Percentiles rank a stretch among this genome's conserved stretches.
Conservation (phyloP, 2,888 invertebrate species). For the Leptothorax acervorum region DNA sequence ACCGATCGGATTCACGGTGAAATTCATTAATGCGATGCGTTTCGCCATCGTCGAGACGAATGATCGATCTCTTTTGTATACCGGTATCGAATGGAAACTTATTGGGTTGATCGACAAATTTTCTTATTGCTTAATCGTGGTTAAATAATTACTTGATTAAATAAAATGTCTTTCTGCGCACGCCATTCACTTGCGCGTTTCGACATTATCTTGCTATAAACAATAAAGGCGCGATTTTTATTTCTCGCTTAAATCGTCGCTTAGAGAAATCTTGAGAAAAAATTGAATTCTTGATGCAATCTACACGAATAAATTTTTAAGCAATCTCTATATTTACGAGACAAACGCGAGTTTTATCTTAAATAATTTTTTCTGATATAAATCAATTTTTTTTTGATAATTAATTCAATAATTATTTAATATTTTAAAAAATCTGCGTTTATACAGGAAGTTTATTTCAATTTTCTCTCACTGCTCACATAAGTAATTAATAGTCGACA, state of each 20-base stretch:
- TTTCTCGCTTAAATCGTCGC: background rate
- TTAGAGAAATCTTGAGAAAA: background rate
- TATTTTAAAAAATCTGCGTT: background rate
- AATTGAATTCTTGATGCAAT: background rate
- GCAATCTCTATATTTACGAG: background rate
- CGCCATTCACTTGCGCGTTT: background rate
- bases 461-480: background rate
- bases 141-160: background rate
- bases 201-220: background rate
- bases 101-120: background rate
- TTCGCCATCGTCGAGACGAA: conserved; percentile 42
- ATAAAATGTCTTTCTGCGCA: background rate
- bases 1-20: conserved; percentile 62
- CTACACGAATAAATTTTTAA: background rate
- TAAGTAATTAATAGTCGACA: conserved; percentile 1
- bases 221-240: background rate
- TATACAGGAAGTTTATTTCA: background rate
- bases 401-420: background rate
- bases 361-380: background rate
- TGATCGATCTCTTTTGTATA: conserved; percentile 18
- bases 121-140: background rate
- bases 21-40: conserved; percentile 56
- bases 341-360: background rate
- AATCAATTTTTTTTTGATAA: background rate
- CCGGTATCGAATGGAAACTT: background rate